Conservation (phyloP, 2,888 invertebrate species). For the Barypeithes pellucidus region DNA sequence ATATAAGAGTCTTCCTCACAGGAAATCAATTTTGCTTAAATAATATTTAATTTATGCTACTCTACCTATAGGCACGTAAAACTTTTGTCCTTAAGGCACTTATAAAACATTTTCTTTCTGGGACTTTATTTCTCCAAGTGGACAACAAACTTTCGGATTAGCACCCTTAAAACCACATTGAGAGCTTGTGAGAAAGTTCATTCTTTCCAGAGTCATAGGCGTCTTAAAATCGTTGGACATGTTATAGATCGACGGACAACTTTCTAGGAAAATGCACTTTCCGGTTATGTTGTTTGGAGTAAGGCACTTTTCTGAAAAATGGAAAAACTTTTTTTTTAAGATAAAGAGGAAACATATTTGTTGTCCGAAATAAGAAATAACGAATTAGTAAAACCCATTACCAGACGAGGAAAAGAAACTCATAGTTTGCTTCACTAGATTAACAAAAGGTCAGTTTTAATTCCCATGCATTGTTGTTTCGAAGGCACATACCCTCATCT, state of each 20-base stretch:
- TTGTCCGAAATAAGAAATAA: too few species aligned
- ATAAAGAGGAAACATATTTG: too few species aligned
- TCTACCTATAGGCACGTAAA: neutral
- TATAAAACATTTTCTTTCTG: conserved; percentile 16
- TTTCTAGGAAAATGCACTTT: conserved; percentile 70
- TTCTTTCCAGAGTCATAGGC: conserved; percentile 61
- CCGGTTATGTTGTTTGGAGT: conserved; percentile 71
- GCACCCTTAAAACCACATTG: conserved; percentile 73
- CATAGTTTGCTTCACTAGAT: too few species aligned
- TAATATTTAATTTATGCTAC: neutral
- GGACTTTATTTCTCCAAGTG: conserved; percentile 48
- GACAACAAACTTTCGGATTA: conserved; percentile 73
- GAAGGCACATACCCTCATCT: too few species aligned
- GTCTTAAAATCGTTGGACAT: conserved; percentile 62
- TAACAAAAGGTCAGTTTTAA: too few species aligned
- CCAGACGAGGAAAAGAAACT: too few species aligned
- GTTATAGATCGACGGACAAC: conserved; percentile 68
- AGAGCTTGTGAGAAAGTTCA: conserved; percentile 71
- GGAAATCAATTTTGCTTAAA: too few species aligned
- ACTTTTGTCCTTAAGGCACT: neutral
- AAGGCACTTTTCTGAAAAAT: conserved; percentile 63
- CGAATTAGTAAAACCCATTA: too few species aligned
- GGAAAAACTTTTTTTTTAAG: too few species aligned
- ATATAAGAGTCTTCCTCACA: too few species aligned
- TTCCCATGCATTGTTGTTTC: too few species aligned